Conservation (phyloP, 2,113 vertebrate species). For the Choloepus hoffmanni region DNA sequence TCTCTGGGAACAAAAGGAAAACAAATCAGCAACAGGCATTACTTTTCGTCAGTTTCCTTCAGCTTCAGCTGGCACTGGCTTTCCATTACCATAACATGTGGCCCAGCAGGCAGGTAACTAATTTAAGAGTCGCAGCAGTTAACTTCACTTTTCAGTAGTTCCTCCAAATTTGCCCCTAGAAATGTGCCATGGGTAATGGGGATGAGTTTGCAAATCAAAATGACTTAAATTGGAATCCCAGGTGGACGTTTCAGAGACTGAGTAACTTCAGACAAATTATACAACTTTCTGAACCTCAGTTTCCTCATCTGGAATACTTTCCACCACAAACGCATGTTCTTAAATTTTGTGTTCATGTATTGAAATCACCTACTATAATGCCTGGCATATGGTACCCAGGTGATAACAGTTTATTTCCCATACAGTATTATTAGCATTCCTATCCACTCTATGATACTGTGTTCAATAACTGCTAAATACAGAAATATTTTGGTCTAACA, state of each 20-base stretch:
- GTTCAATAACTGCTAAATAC: neutral
- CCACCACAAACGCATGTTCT: neutral
- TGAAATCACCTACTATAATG: neutral
- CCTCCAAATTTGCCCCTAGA: slow-evolving; percentile 2
- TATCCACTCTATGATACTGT: neutral
- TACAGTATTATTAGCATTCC: neutral
- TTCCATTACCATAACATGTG: slow-evolving; percentile 10
- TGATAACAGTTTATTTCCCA: neutral
- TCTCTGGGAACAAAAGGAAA: slow-evolving; percentile 54
- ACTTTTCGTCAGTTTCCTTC: slow-evolving; percentile 2
- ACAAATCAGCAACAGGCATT: slow-evolving; percentile 41
- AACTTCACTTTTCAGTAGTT: neutral
- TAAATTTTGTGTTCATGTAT: neutral
- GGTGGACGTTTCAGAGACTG: neutral
- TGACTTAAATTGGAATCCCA: neutral
- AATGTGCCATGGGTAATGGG: neutral
- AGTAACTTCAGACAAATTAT: neutral
- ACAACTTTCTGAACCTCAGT: neutral
- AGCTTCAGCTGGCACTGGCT: neutral
- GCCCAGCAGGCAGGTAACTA: slow-evolving; percentile 1
- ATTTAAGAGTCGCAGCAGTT: neutral
- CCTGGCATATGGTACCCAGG: neutral
- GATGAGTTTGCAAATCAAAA: neutral
- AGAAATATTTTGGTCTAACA: neutral
- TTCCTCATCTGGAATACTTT: neutral